Evolutionary conservation across 2,113 vertebrate genomes (phyloP).

Genomic region (Orthonyx spaldingii): DNA sequence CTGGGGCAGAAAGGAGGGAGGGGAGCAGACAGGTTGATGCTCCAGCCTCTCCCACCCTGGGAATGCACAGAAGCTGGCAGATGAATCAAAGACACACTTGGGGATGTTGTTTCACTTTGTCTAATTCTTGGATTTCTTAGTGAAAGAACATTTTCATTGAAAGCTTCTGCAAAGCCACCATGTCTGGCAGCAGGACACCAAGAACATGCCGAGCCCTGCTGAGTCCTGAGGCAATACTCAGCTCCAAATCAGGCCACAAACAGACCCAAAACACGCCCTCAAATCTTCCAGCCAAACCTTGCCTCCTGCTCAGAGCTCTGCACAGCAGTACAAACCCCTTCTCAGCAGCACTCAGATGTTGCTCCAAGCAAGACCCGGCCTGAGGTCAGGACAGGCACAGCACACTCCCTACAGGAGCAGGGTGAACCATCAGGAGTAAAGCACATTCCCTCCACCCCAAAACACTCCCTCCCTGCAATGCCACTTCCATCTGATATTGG

Average conservation of each 20-base stretch:
- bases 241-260: neutral
- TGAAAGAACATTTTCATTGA: neutral
- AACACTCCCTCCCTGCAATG: neutral
- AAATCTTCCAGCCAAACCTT: neutral
- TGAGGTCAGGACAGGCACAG: neutral
- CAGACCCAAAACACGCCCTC: fast-evolving
- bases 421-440: neutral
- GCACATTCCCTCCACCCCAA: neutral
- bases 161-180: neutral
- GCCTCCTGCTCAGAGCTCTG: neutral
- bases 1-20: neutral
- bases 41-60: neutral
- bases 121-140: neutral
- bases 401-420: fast-evolving
- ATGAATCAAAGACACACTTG: neutral
- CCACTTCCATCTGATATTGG: neutral
- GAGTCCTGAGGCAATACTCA: neutral
- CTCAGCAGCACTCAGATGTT: neutral
- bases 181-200: neutral
- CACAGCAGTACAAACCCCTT: neutral
- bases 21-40: neutral
- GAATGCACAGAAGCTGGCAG: neutral
- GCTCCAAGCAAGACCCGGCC: neutral
- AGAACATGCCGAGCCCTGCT: neutral
- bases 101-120: neutral